Conservation (phyloP, 1,140 invertebrate species). For the Drosophila navojoa region DNA sequence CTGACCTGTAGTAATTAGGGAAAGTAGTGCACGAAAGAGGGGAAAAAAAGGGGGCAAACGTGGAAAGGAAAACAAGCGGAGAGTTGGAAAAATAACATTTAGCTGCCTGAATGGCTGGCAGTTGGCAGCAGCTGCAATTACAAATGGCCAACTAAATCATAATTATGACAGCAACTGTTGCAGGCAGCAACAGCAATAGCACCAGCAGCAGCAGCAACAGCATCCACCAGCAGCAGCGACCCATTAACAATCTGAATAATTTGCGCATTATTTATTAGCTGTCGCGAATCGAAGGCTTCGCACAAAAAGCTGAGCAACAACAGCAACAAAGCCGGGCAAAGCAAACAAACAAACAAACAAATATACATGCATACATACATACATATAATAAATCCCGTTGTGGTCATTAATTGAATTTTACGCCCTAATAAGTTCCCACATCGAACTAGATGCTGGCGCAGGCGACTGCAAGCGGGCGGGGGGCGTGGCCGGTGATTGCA, state of each 20-base stretch:
- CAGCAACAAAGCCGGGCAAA: neutral
- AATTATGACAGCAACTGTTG: conserved; percentile 66
- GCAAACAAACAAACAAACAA: neutral
- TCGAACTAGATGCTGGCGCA: conserved; percentile 19
- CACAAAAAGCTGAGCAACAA: conserved; percentile 13
- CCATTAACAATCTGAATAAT: conserved; percentile 75
- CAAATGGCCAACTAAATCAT: conserved; percentile 73
- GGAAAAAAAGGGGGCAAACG: no score
- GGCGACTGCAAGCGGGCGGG: conserved; percentile 9
- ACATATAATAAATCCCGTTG: conserved; percentile 32
- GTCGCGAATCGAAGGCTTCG: conserved; percentile 46
- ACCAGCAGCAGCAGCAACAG: conserved; percentile 23
- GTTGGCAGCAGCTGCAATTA: conserved; percentile 39
- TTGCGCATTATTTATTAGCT: conserved; percentile 74
- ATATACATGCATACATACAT: no score
- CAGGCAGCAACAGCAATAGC: conserved; percentile 33
- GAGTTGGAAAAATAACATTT: conserved; percentile 4
- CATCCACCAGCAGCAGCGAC: conserved; percentile 23
- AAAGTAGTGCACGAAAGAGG: no score
- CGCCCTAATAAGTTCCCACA: conserved; percentile 61
- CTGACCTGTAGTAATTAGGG: no score
- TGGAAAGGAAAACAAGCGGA: conserved; percentile 1
- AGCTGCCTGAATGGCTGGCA: neutral
- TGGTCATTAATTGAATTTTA: conserved; percentile 73
- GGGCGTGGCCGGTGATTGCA: conserved; percentile 31